Conservation (phyloP, 2,113 vertebrate species). For the Dromiciops gliroides region DNA sequence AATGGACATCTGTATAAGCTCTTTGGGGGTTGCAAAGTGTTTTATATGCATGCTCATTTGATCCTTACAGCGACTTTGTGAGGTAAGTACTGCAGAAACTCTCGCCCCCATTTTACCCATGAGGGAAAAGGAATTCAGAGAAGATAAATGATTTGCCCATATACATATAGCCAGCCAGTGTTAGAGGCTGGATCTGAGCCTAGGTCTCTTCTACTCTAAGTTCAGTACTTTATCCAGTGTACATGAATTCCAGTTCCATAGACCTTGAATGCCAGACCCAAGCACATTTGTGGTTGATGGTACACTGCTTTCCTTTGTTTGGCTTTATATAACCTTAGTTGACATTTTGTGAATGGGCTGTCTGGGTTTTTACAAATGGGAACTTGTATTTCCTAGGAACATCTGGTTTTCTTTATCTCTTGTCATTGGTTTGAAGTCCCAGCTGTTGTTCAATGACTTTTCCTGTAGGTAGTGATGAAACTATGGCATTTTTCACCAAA, state of each 20-base stretch:
- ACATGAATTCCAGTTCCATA: background rate
- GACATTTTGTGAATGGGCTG: background rate
- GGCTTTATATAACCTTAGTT: background rate
- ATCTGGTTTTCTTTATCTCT: background rate
- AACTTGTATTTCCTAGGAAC: background rate
- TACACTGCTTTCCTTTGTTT: background rate
- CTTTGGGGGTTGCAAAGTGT: background rate
- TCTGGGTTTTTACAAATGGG: background rate
- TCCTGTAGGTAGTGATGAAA: background rate
- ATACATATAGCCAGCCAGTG: background rate
- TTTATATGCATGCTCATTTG: background rate
- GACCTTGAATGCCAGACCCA: background rate
- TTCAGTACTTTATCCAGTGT: background rate
- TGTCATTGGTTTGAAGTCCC: background rate
- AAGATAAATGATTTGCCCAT: background rate
- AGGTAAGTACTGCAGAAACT: background rate
- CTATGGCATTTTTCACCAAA: background rate
- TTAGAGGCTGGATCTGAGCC: background rate
- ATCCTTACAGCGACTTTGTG: background rate
- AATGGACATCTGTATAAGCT: background rate
- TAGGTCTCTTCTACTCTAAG: background rate
- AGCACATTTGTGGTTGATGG: background rate
- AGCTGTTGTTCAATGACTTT: background rate
- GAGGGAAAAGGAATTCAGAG: background rate
- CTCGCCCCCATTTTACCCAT: background rate